Conservation (phyloP, 2,113 vertebrate species). For the Maccullochella peelii region DNA sequence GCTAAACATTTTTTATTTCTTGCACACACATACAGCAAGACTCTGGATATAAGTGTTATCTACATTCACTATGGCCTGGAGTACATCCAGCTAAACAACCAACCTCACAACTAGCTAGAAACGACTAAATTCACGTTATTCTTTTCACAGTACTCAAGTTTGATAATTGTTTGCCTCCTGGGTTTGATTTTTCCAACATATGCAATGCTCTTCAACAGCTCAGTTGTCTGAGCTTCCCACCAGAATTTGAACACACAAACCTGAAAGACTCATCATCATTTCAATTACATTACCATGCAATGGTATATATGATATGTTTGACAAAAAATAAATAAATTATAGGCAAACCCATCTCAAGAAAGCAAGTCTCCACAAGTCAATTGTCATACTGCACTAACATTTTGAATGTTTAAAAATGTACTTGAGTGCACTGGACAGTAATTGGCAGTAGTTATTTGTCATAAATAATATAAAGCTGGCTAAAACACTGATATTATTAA, state of each 20-base stretch:
- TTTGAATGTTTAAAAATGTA: not conserved
- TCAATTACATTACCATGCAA: not conserved
- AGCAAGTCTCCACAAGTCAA: not conserved
- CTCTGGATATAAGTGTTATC: not conserved
- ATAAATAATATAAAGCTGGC: not conserved
- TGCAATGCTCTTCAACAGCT: not conserved
- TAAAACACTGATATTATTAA: no score
- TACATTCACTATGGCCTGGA: constrained; percentile 5
- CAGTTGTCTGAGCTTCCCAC: not conserved
- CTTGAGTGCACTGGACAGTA: not conserved
- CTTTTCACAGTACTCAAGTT: constrained; percentile 1
- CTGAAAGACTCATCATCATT: not conserved
- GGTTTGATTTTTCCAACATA: not conserved
- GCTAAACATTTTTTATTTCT: constrained; percentile 20
- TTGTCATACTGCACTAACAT: not conserved
- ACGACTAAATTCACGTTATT: constrained; percentile 13
- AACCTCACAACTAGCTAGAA: not conserved
- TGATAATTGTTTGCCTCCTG: constrained; percentile 14
- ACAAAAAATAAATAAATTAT: not conserved
- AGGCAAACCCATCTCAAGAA: not conserved
- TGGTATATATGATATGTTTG: not conserved
- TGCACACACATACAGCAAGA: not conserved
- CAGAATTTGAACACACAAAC: not conserved
- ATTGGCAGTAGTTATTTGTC: no score
- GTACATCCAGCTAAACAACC: not conserved